Percentiles rank a stretch among this genome's conserved stretches.
Conservation (phyloP, 2,797 vertebrate species). For the Gobio occitaniae region DNA sequence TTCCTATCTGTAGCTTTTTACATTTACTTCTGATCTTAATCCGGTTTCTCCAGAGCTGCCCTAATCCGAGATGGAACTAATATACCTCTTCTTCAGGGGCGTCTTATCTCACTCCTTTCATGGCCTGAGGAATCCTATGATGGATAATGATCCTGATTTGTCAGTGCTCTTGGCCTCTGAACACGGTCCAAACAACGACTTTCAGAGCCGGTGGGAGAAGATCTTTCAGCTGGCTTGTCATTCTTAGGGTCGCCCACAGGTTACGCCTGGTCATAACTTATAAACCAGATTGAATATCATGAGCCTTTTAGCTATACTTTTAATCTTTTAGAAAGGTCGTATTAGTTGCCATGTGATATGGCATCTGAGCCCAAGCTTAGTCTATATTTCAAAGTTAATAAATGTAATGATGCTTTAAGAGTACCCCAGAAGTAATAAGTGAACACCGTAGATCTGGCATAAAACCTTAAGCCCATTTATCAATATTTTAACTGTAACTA, state of each 20-base stretch:
- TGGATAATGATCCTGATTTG: conserved; percentile 20
- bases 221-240: conserved; percentile 2
- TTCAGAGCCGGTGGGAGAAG: not conserved
- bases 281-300: conserved; percentile 23
- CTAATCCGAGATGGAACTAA: not conserved
- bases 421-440: not conserved
- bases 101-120: not conserved
- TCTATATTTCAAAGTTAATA: conserved; percentile 14
- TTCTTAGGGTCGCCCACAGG: not conserved
- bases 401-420: not conserved
- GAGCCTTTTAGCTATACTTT: conserved; percentile 8
- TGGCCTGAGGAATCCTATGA: not conserved
- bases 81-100: conserved; percentile 1
- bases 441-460: not conserved
- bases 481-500: conserved; percentile 1
- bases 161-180: conserved; percentile 19
- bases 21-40: not conserved
- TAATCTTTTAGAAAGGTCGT: conserved; percentile 29
- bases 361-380: not conserved
- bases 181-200: conserved; percentile 9
- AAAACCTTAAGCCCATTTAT: not conserved
- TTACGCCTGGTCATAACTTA: conserved; percentile 19
- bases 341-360: conserved; percentile 5
- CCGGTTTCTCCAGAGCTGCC: not conserved
- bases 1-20: not conserved